Evolutionary conservation across 2,888 invertebrate species (phyloP).

Genomic region (Drosophila suboccidentalis): DNA sequence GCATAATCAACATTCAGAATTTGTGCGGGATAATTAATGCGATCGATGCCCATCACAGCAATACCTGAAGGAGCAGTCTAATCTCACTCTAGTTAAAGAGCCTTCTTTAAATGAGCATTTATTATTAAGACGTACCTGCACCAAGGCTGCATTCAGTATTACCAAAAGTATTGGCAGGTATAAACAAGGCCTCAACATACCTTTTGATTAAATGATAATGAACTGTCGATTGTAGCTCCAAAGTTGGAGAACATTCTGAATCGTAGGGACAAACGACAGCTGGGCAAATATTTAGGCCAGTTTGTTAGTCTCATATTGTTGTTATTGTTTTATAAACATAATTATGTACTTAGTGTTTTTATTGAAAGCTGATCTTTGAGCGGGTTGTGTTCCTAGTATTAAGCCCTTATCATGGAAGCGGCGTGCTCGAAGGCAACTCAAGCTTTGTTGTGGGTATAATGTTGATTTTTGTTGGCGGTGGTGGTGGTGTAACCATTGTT

Average conservation of each 20-base stretch:
- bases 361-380: not conserved
- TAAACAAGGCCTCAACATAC: constrained; percentile 31
- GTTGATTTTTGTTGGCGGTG: constrained; percentile 8
- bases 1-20: not conserved
- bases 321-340: constrained; percentile 12
- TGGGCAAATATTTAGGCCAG: constrained; percentile 52
- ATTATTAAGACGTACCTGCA: constrained; percentile 33
- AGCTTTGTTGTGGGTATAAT: not conserved
- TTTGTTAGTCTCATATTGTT: constrained; percentile 1
- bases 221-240: not conserved
- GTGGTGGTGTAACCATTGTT: not conserved
- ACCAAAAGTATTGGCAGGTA: constrained; percentile 13
- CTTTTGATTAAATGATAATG: constrained; percentile 4
- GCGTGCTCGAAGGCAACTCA: constrained; percentile 12
- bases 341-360: not conserved
- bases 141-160: not conserved
- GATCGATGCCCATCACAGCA: constrained; percentile 2
- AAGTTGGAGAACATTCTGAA: not conserved
- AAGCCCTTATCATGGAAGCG: constrained; percentile 13
- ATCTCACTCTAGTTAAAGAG: not conserved
- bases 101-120: no score
- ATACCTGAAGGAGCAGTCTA: constrained; percentile 25
- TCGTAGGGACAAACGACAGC: constrained; percentile 20
- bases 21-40: not conserved
- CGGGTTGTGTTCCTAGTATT: not conserved